Percentiles rank a stretch among this genome's conserved stretches.
Conservation (phyloP, 2,888 invertebrate species). For the Oligia latruncula region DNA sequence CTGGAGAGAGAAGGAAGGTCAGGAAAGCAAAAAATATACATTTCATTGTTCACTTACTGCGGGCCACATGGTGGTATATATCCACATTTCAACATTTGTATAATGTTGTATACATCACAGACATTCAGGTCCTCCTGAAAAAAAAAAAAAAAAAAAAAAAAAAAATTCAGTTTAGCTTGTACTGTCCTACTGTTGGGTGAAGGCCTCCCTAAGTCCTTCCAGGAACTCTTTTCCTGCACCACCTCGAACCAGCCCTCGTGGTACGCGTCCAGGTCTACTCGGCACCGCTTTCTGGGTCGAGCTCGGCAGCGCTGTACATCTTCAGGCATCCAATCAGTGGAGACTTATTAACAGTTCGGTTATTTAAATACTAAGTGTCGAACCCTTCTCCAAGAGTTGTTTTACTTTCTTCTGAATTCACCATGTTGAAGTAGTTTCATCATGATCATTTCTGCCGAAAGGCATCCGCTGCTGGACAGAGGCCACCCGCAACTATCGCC, state of each 20-base stretch:
- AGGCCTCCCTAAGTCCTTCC: too few species aligned
- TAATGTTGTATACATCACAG: slow-evolving; percentile 80
- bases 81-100: slow-evolving; percentile 76
- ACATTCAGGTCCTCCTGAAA: slow-evolving; percentile 82
- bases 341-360: not conserved
- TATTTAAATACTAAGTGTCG: not conserved
- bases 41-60: slow-evolving; percentile 75
- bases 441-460: too few species aligned
- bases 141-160: not conserved
- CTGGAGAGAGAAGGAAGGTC: not conserved
- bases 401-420: not conserved
- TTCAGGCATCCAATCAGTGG: not conserved
- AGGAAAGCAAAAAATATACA: not conserved
- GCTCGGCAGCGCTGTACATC: not conserved
- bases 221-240: not conserved
- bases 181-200: not conserved
- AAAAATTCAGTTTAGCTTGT: not conserved
- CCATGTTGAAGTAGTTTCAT: not conserved
- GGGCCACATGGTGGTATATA: slow-evolving; percentile 81
- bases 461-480: not conserved
- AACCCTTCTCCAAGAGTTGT: not conserved
- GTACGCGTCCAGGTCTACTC: not conserved
- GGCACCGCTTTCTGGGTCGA: not conserved
- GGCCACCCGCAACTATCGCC: not conserved
- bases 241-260: not conserved